Evolutionary conservation across 2,113 vertebrate genomes (phyloP), one percentile per base, ranked within the genome.

Genomic region (Delphinapterus leucas): DNA sequence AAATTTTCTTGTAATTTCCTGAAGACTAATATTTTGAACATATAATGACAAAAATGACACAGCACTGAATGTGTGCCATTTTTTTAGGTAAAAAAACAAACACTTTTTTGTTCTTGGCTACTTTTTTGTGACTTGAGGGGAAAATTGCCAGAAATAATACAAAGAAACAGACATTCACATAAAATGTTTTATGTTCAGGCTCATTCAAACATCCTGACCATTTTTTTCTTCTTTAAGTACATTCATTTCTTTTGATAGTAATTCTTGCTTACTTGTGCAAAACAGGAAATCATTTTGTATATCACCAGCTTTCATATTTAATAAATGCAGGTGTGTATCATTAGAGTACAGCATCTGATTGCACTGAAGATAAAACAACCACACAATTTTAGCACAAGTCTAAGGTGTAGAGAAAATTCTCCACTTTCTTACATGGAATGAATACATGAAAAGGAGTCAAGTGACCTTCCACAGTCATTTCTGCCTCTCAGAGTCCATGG

Each of bases 251-350:
- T 95, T 97, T 96, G 58, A 84, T 71, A 80, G 87, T 73, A 93
- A 93, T 90, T 93, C 33, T 77, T 92, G 41, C 14, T 95, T 79
- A 76, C n/a, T 85, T 97, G 31, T 88, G 38, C 23, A 88, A 94
- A 96, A 95, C n/a, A 71, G n/a, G 71, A 85, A 93, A 87, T 79
- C 9, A 82, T 89, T 97, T 95, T 70, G 47, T 71, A 60, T 80
- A 49, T 23, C 28, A 21, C 53, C 13, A 44, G 12, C 58, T 92
- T 96, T 58, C 47, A 83, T 86, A 70, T 89, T 93, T 70, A 91
- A 83, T 96, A 70, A 85, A 91, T 77, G 6, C 49, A 92, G 49
- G 49, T 83, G 44, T 88, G 6, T 67, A 77, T 61, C n/a, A 71
- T 67, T 88, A 83, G 14, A 70, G 1, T 71, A 20, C 9, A 92